Percentiles rank a stretch among this genome's conserved stretches.
Evolutionary conservation across 2,888 invertebrate genomes (phyloP).

Genomic region (Hypsopygia costalis): DNA sequence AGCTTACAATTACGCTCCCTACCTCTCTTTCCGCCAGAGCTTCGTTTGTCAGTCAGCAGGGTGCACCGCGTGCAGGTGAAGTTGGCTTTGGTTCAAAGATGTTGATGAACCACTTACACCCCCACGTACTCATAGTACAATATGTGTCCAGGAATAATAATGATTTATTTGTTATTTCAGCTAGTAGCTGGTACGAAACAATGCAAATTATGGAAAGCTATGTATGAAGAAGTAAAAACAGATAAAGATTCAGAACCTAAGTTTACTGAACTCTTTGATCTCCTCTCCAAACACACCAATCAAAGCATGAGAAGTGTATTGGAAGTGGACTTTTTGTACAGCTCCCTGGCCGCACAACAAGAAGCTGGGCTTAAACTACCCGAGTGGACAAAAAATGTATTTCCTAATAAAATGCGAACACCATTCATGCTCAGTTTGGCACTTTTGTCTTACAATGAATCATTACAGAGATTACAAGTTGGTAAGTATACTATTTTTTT

Average conservation of each 20-base stretch:
- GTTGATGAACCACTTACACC: no score
- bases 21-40: no score
- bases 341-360: conserved; percentile 83
- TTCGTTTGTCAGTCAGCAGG: no score
- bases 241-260: conserved; percentile 69
- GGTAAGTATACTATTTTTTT: conserved; percentile 77
- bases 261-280: conserved; percentile 82
- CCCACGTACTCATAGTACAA: no score
- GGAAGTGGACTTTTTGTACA: conserved; percentile 86
- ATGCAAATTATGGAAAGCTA: conserved; percentile 56
- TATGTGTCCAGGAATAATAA: no score
- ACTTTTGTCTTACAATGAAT: conserved; percentile 84
- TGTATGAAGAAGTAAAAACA: conserved; percentile 70
- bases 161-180: conserved; percentile 27
- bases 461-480: conserved; percentile 85
- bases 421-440: conserved; percentile 86
- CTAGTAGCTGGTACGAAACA: conserved; percentile 61
- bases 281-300: conserved; percentile 77
- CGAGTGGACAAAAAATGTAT: conserved; percentile 85
- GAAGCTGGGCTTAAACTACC: conserved; percentile 86
- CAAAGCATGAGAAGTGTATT: conserved; percentile 76
- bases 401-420: conserved; percentile 83
- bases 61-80: no score
- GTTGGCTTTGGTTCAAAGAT: no score
- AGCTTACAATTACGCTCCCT: no score